Conservation (phyloP, 2,113 vertebrate genomes). For the Aepyceros melampus region DNA sequence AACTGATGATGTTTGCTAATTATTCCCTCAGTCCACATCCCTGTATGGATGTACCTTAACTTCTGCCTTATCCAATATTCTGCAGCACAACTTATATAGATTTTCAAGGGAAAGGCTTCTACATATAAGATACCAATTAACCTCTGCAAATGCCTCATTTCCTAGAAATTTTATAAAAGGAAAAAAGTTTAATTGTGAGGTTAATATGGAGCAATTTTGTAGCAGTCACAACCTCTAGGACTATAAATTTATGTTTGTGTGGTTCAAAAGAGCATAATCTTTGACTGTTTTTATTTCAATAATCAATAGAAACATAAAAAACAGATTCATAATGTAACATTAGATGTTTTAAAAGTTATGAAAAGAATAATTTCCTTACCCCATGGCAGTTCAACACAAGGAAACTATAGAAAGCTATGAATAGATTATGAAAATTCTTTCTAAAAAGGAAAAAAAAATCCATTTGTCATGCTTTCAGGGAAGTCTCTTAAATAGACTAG, state of each 20-base stretch:
- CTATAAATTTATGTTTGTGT: neutral
- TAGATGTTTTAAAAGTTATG: neutral
- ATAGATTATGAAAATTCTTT: neutral
- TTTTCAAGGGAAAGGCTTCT: neutral
- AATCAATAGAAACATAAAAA: neutral
- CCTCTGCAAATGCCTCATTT: neutral
- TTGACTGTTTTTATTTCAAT: neutral
- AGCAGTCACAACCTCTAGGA: neutral
- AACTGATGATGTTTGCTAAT: slow-evolving; percentile 32
- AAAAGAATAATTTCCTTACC: slow-evolving; percentile 10
- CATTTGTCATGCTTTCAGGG: neutral
- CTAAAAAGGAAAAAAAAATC: neutral
- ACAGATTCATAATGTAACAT: neutral
- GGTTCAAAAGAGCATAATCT: neutral
- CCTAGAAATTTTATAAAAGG: slow-evolving; percentile 36
- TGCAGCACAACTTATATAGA: neutral
- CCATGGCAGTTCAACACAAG: neutral
- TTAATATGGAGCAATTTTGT: neutral
- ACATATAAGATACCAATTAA: neutral
- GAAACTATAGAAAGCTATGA: neutral
- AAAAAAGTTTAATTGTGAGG: neutral
- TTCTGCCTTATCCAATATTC: neutral
- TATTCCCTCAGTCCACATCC: slow-evolving; percentile 49
- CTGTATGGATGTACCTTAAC: neutral
- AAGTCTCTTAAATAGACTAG: neutral